A percentile compares a stretch with the other conserved stretches of the same genome.
These are phyloP conservation scores for Scartelaos histophorus DNA, from an alignment of 2,113 vertebrate species.

Conservation along the genomic window DNA sequence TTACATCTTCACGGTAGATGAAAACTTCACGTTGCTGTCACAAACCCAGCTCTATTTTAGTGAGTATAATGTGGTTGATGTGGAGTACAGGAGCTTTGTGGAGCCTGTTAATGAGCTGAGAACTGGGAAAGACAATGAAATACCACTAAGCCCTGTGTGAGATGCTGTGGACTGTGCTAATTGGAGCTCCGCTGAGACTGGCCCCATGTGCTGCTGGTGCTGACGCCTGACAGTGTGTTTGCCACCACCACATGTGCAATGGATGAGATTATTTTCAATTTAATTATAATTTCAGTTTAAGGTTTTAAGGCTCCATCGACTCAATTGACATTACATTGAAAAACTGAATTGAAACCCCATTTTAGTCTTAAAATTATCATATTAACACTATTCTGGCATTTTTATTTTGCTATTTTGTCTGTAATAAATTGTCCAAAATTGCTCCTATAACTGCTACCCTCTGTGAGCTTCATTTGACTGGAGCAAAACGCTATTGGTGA, in stretches of 20 bases:
- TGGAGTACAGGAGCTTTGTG: background rate
- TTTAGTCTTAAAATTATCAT: no score
- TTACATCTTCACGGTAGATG: background rate
- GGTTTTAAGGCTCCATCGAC: background rate
- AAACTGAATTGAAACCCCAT: no score
- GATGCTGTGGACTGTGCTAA: background rate
- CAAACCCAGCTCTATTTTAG: background rate
- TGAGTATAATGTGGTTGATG: background rate
- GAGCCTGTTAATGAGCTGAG: conserved; percentile 12
- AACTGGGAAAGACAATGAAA: background rate
- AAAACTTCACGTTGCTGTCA: background rate
- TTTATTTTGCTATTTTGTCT: no score
- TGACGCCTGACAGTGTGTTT: background rate
- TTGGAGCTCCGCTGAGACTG: background rate
- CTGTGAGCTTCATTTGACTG: no score
- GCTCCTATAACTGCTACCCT: no score
- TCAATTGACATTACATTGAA: no score
- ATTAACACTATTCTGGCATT: no score
- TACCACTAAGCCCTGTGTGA: background rate
- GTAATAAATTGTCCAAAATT: no score
- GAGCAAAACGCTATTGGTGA: no score
- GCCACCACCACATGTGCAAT: background rate
- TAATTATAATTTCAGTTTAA: background rate
- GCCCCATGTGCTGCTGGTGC: background rate
- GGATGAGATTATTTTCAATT: background rate